Base-by-base conservation (phyloP, 2,888 invertebrate species). In the Carterocephalus palaemon region DNA sequence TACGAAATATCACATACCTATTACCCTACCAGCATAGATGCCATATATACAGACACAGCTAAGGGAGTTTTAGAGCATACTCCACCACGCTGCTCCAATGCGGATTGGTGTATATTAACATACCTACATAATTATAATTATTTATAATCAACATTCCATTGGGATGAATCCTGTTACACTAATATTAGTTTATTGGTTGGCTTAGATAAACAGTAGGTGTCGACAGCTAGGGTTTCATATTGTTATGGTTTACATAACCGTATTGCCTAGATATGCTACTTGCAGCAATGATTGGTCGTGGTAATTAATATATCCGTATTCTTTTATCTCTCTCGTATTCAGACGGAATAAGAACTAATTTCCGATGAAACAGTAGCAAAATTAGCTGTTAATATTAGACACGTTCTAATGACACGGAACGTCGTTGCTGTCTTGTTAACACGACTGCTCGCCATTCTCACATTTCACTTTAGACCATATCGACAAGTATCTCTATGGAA, bases 201-300 rank as follows among this genome's bases (percentile, higher is more conserved):
- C 22, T 4, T 29, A 36, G 31, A 16, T 34, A 34, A 43, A 43
- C 42, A 43, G 36, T 43, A 29, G 42, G 34, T 36, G 36, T 20
- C 42, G 29, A 28, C 22, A 31, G 17, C 39, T 43, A 28, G 16
- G 28, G 28, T 43, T 43, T 36, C 42, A 43, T 45, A 45, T 45
- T 45, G 37, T 79, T 77, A 73, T 73, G 72, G 67, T 69, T 67
- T 67, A 64, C 67, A 67, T 70, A 73, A 72, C 70, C 70, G 70
- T 62, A 69, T 74, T 69, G 71, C 71, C 66, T 67, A 67, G 72
- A 72, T 75, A 72, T 62, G 65, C 63, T 62, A 66, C 62, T 65
- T 64, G 66, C 64, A 64, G 70, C 64, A 72, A 74, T 64, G 59
- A 59, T 66, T 65, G 59, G 62, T 52, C 61, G 62, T 52, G 58